Evolutionary conservation across 2,888 invertebrate species (phyloP), one percentile per base, ranked within the genome.

Genomic region (Sinotaia quadrata): DNA sequence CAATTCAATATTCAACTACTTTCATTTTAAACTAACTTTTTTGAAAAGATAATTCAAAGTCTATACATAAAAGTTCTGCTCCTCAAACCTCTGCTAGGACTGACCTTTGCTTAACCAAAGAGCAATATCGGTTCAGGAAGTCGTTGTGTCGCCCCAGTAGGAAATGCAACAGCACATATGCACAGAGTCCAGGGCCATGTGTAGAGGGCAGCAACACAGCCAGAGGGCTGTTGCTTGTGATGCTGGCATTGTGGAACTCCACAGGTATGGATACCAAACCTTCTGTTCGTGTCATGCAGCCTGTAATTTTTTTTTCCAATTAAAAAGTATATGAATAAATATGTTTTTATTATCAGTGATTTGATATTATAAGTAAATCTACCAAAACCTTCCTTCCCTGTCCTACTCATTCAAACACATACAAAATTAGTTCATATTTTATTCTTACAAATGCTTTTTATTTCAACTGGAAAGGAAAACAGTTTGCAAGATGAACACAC

Each of bases 101-200:
- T 44, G 41, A 74, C 75, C 58, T 67, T 33, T 67, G 65, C 52
- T 72, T 62, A 18, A 62, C 69, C 56, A 71, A 60, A 31, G 68
- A 57, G 59, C 75, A 76, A 65, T 77, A 77, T 37, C 68, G 73
- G 18, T 78, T 75, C 51, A 84, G 67, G 74, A 84, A 81, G 24
- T 78, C 74, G 69, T 84, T 84, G 58, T 84, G 82, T 60, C 75
- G 77, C n/a, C 72, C 68, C 54, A 77, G 63, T 21, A 84, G 75
- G 72, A 74, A 81, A 65, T 81, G 76, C n/a, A 84, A 62, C 29
- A 84, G 68, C n/a, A 78, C 77, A 31, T 79, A 76, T 18, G 84
- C 72, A 59, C 84, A 84, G 15, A 82, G 73, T n/a, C 84, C 84
- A 2, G 69, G 74, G 8, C 80, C 82, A 18, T 72, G 74, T 29